A percentile compares a stretch with the other conserved stretches of the same genome.
These are phyloP conservation scores for Torymus aiolomorphi DNA, from an alignment of 2,888 invertebrate genomes.

Conservation along the genomic window DNA sequence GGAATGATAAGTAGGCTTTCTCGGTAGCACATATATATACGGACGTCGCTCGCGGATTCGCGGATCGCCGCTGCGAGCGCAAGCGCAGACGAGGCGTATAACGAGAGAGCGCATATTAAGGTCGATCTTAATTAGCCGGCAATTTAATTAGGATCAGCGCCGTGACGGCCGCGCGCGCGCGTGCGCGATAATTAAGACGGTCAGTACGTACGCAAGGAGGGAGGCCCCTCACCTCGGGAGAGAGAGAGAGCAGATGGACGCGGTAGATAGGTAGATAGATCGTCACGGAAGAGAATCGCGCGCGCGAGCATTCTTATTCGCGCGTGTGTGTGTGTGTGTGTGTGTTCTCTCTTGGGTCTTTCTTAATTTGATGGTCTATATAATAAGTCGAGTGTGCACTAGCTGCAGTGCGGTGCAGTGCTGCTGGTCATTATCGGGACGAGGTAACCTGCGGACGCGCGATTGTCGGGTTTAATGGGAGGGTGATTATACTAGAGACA, in stretches of 20 bases:
- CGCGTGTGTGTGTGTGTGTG: neutral
- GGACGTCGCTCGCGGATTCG: conserved; percentile 47
- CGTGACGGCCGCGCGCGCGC: conserved; percentile 70
- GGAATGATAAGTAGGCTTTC: conserved; percentile 55
- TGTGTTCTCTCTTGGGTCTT: neutral
- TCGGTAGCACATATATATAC: conserved; percentile 60
- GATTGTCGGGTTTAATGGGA: conserved; percentile 25
- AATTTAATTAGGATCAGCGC: conserved; percentile 74
- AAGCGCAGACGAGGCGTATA: conserved; percentile 6
- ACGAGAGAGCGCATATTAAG: conserved; percentile 69
- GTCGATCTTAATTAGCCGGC: conserved; percentile 74
- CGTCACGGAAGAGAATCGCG: conserved; percentile 72
- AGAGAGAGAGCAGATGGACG: conserved; percentile 26
- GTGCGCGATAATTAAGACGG: conserved; percentile 71
- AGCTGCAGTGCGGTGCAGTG: no score
- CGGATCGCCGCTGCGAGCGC: no score
- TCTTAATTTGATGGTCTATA: conserved; percentile 30
- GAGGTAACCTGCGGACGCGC: neutral
- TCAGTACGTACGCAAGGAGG: conserved; percentile 56
- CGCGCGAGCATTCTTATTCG: conserved; percentile 37
- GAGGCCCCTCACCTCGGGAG: neutral
- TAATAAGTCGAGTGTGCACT: neutral
- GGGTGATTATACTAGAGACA: neutral
- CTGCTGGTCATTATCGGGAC: neutral
- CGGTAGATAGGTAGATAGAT: conserved; percentile 58